A percentile compares a stretch with the other conserved stretches of the same genome.
These are phyloP conservation scores for Cynoglossus semilaevis DNA, from an alignment of 2,113 vertebrate species.

Conservation along the genomic window DNA sequence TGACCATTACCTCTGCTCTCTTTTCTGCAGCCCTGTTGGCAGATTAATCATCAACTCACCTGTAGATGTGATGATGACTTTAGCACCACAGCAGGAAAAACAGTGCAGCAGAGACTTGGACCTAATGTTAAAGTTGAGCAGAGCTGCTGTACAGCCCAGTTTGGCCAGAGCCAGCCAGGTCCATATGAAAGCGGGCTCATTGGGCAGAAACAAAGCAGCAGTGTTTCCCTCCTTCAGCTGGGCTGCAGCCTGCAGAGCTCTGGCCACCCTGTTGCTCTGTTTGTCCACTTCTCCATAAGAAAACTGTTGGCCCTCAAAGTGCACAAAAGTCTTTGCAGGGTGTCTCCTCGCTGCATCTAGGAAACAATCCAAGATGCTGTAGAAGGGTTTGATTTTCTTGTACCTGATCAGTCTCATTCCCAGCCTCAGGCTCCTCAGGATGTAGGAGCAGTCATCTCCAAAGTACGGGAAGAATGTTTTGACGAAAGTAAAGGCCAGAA, in stretches of 20 bases:
- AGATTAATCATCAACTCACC: slow-evolving; percentile 52
- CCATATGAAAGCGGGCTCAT: slow-evolving; percentile 77
- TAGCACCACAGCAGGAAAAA: slow-evolving; percentile 77
- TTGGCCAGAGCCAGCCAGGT: slow-evolving; percentile 79
- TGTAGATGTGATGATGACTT: slow-evolving; percentile 70
- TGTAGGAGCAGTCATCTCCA: slow-evolving; percentile 57
- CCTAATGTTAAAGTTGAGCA: slow-evolving; percentile 81
- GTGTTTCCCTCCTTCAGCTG: slow-evolving; percentile 71
- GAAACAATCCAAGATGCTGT: slow-evolving; percentile 78
- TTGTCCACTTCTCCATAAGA: slow-evolving; percentile 73
- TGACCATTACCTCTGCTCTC: too few relatives aligned
- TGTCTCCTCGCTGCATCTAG: slow-evolving; percentile 59
- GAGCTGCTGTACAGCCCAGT: slow-evolving; percentile 75
- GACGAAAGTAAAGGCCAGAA: slow-evolving; percentile 52
- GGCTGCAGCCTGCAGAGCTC: slow-evolving; percentile 63
- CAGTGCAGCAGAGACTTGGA: slow-evolving; percentile 79
- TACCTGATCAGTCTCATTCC: slow-evolving; percentile 38
- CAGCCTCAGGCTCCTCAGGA: slow-evolving; percentile 24
- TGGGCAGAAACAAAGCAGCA: slow-evolving; percentile 77
- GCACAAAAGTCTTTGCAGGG: slow-evolving; percentile 71
- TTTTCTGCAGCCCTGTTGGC: too few relatives aligned
- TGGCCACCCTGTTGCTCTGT: slow-evolving; percentile 73
- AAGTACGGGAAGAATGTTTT: slow-evolving; percentile 62
- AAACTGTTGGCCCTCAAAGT: slow-evolving; percentile 68
- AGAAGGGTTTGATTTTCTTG: slow-evolving; percentile 58